phyloP scores from a whole-genome alignment of 2,888 invertebrate genomes.

The Exocentrus adspersus region DNA sequence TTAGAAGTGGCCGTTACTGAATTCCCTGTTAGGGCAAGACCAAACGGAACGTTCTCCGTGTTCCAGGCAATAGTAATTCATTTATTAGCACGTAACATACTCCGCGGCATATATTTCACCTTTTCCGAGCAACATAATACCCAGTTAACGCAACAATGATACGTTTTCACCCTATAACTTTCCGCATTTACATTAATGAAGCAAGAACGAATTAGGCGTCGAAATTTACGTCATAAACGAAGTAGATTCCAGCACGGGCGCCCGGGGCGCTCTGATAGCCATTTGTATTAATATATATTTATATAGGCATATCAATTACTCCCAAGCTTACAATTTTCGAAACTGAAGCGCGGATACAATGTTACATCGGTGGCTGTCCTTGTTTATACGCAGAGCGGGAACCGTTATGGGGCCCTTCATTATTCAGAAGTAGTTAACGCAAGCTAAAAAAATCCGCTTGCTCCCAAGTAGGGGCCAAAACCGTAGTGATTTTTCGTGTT shows the following conservation, averaged over 20 bases:
- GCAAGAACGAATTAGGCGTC: slow-evolving; percentile 48
- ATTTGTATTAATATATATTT: slow-evolving; percentile 63
- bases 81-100: background rate
- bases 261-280: slow-evolving; percentile 50
- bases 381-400: slow-evolving; percentile 17
- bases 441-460: slow-evolving; percentile 15
- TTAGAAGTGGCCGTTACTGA: no score
- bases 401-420: slow-evolving; percentile 19
- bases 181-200: slow-evolving; percentile 56
- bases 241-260: slow-evolving; percentile 36
- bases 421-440: slow-evolving; percentile 27
- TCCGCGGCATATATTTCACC: slow-evolving; percentile 5
- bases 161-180: slow-evolving; percentile 41
- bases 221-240: slow-evolving; percentile 44
- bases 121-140: slow-evolving; percentile 10
- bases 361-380: slow-evolving; percentile 20
- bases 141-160: slow-evolving; percentile 21
- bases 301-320: slow-evolving; percentile 61
- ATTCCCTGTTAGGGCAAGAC: no score
- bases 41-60: no score
- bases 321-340: slow-evolving; percentile 49
- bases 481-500: no score
- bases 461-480: background rate
- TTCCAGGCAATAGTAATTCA: background rate
- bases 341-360: slow-evolving; percentile 22